Conservation (phyloP, 2,797 vertebrate species). For the Sciurus vulgaris region DNA sequence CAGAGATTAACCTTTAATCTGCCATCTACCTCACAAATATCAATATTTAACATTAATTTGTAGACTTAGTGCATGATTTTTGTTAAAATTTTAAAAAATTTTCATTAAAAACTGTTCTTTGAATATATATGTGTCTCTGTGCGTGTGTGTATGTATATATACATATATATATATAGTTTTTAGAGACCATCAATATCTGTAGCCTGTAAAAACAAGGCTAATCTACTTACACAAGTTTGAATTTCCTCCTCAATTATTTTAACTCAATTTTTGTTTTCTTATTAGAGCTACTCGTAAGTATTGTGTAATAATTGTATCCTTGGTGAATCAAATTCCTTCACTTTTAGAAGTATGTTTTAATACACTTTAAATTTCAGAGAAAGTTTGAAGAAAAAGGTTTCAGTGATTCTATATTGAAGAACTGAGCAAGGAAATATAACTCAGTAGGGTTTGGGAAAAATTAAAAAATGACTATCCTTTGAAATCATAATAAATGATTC, state of each 20-base stretch:
- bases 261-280: constrained; percentile 29
- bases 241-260: neutral
- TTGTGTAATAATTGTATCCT: neutral
- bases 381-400: neutral
- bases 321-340: neutral
- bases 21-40: neutral
- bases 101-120: neutral
- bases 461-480: constrained; percentile 63
- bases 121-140: neutral
- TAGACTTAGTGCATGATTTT: neutral
- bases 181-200: neutral
- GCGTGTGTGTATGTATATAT: neutral
- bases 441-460: neutral
- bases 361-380: constrained; percentile 37
- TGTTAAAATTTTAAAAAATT: neutral
- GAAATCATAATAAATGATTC: constrained; percentile 58
- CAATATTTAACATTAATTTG: neutral
- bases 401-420: neutral
- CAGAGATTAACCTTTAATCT: neutral
- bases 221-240: neutral
- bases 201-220: neutral
- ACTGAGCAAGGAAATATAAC: neutral
- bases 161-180: neutral
- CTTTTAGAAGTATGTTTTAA: neutral
- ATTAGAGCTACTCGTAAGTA: neutral